phyloP scores from a whole-genome alignment of 2,888 invertebrate genomes.

The Drosophila colorata region DNA sequence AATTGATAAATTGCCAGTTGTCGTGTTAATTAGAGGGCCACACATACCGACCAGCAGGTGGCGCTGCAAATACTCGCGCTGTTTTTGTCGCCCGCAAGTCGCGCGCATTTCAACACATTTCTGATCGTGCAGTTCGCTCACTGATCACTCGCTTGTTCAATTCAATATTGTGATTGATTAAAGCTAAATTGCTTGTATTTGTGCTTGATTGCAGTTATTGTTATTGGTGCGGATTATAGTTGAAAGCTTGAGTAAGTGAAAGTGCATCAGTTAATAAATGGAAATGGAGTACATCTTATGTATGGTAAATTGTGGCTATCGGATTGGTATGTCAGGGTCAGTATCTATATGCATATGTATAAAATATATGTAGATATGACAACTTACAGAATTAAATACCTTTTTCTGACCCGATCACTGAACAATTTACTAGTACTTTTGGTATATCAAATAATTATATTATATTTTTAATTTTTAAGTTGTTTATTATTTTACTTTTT shows the following conservation, averaged over 20 bases:
- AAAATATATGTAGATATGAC: neutral
- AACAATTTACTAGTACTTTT: too few relatives aligned
- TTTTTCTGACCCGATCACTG: too few relatives aligned
- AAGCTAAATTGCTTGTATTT: constrained; percentile 55
- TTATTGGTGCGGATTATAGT: constrained; percentile 33
- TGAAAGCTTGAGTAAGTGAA: constrained; percentile 44
- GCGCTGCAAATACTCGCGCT: constrained; percentile 51
- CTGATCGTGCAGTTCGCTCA: constrained; percentile 5
- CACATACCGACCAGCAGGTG: constrained; percentile 59
- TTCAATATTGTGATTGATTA: constrained; percentile 45
- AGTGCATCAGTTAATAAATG: constrained; percentile 29
- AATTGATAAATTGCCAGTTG: constrained; percentile 69
- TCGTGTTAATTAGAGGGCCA: constrained; percentile 64
- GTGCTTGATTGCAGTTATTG: constrained; percentile 64
- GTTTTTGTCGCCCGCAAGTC: constrained; percentile 49
- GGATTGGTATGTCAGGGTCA: constrained; percentile 4
- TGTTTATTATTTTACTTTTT: too few relatives aligned
- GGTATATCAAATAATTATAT: too few relatives aligned
- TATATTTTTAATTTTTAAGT: too few relatives aligned
- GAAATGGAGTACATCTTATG: constrained; percentile 8
- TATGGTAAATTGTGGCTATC: neutral
- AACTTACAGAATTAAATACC: neutral
- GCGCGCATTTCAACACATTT: constrained; percentile 34
- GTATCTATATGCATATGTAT: too few relatives aligned
- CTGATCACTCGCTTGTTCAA: constrained; percentile 25